Conservation (phyloP, 1,140 invertebrate genomes). For the Agraylea sexmaculata region DNA sequence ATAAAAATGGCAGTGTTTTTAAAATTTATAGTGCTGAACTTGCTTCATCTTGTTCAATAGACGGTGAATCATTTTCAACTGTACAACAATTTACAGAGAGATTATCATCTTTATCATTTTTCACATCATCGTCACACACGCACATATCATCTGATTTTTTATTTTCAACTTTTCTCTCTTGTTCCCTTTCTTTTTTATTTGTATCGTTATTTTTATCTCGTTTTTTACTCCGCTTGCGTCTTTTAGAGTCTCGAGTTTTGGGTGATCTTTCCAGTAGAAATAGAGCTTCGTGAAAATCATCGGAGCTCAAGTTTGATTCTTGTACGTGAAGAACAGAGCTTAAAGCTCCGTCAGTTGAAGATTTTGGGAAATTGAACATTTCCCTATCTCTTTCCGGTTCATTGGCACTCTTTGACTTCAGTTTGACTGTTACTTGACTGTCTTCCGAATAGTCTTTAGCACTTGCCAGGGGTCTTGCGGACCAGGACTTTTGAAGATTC, state of each 20-base stretch:
- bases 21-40: constrained; percentile 18
- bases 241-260: constrained; percentile 34
- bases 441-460: constrained; percentile 13
- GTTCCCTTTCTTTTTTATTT: constrained; percentile 24
- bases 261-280: constrained; percentile 44
- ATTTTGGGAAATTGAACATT: constrained; percentile 46
- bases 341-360: constrained; percentile 44
- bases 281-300: constrained; percentile 49
- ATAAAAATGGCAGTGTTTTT: neutral
- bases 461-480: constrained; percentile 14
- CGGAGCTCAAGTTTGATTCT: constrained; percentile 46
- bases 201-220: constrained; percentile 25
- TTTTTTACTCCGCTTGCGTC: constrained; percentile 32
- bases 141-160: constrained; percentile 9
- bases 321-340: constrained; percentile 48
- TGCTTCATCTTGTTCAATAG: constrained; percentile 19
- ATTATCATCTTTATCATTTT: constrained; percentile 11
- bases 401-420: constrained; percentile 40
- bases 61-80: constrained; percentile 18
- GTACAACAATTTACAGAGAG: constrained; percentile 10
- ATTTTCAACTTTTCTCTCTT: constrained; percentile 6
- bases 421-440: constrained; percentile 10
- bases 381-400: constrained; percentile 41
- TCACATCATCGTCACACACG: constrained; percentile 11
- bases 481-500: constrained; percentile 17